Evolutionary conservation across 2,113 vertebrate species (phyloP).

Genomic region (Crocuta crocuta): DNA sequence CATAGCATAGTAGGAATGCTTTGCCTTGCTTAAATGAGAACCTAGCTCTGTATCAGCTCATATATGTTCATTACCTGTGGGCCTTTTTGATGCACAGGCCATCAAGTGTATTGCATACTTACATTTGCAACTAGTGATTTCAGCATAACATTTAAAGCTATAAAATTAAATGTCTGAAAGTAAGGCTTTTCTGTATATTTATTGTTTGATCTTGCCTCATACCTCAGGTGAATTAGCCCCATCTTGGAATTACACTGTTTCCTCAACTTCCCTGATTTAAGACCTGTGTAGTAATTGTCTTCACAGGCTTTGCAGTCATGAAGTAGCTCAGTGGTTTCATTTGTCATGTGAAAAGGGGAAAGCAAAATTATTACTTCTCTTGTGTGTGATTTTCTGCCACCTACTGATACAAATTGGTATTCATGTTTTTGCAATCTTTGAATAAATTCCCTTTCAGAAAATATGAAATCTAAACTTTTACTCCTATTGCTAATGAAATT

Average conservation of each 20-base stretch:
- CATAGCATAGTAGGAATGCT: not conserved
- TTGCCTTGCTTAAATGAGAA: not conserved
- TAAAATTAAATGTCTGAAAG: not conserved
- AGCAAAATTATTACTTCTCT: not conserved
- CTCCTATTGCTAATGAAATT: slow-evolving; percentile 7
- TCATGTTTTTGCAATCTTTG: not conserved
- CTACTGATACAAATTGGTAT: not conserved
- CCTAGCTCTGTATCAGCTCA: not conserved
- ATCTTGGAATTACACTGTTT: not conserved
- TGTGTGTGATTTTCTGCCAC: slow-evolving; percentile 13
- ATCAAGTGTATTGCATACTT: not conserved
- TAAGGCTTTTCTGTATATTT: not conserved
- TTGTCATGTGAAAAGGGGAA: not conserved
- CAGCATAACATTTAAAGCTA: not conserved
- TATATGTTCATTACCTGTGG: not conserved
- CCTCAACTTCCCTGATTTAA: not conserved
- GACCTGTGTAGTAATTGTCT: not conserved
- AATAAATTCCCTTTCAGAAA: not conserved
- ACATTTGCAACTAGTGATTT: not conserved
- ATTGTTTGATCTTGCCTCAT: not conserved
- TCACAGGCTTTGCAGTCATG: not conserved
- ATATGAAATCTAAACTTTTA: not conserved
- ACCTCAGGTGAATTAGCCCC: not conserved
- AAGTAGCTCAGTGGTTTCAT: not conserved
- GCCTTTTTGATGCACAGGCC: not conserved